A percentile compares a stretch with the other conserved stretches of the same genome.
Evolutionary conservation across 2,113 vertebrate species (phyloP).

Genomic region (Vidua chalybeata): DNA sequence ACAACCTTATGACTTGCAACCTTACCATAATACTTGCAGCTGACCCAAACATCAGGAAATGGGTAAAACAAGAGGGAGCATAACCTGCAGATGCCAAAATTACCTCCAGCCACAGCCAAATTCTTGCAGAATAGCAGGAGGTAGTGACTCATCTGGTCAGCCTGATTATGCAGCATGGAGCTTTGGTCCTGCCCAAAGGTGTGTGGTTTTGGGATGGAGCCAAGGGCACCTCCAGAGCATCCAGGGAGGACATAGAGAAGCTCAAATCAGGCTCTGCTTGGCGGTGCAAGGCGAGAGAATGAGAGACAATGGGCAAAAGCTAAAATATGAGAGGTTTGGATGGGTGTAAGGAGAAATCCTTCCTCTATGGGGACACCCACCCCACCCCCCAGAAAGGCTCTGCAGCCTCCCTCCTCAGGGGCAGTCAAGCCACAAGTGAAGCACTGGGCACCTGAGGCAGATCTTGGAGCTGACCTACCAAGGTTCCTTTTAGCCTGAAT

Average conservation of each 20-base stretch:
- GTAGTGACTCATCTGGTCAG: not conserved
- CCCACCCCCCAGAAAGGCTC: not conserved
- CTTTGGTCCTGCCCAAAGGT: accelerated
- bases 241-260: not conserved
- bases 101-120: not conserved
- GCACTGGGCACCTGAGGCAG: not conserved
- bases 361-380: not conserved
- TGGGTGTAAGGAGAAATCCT: not conserved
- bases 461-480: not conserved
- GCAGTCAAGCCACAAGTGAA: not conserved
- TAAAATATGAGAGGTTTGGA: not conserved
- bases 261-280: not conserved
- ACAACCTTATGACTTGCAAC: not conserved
- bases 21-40: not conserved
- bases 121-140: not conserved
- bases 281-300: accelerated
- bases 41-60: not conserved
- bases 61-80: not conserved
- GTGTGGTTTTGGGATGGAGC: not conserved
- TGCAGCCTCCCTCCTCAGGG: not conserved
- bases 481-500: not conserved
- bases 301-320: not conserved
- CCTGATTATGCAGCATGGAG: not conserved
- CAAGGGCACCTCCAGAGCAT: not conserved
- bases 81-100: not conserved